Base-by-base conservation (phyloP, 2,797 vertebrate genomes). In the Rhinichthys osculus region DNA sequence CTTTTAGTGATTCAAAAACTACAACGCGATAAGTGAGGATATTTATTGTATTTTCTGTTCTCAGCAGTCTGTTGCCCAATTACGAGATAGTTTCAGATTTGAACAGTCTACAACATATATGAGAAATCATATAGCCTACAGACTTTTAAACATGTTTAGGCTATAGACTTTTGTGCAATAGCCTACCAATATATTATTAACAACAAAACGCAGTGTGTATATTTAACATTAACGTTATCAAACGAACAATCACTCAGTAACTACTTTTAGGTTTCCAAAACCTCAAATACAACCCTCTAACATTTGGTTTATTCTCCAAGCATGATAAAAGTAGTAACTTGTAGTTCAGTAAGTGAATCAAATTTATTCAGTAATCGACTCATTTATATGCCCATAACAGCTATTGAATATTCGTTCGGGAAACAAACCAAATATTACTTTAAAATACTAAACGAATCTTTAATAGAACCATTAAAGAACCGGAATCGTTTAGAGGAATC, bases 1-100 rank as follows among this genome's bases (percentile, higher is more conserved):
- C 70, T 72, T 72, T 47, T 44, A 72, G 16, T 62, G 38, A 62
- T 78, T 42, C 57, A 62, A 62, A 78, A 78, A 19, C 16, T 42
- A 62, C 77, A 78, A 44, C 38, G 14, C 4, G 23, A 42, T 5
- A 62, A 38, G 11, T 62, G 23, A 42, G 35, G 3, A 47, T 47
- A 47, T 17, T 62, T 33, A n/a, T 33, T 57, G 11, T 13, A 14
- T 57, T 35, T 38, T 7, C 30, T 5, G 21, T 38, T 35, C 30
- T 14, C 17, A 0, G 5, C 47, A 76, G 19, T 57, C 5, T 77
- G 5, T 33, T 52, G 33, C 19, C 19, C 6, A 77, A 57, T 77
- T 21, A 5, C 5, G 30, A 3, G 52, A 38, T 16, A 1, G 23
- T 57, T 8, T 57, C 6, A 52, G 47, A 52, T 33, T 3, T 52